phyloP scores from a whole-genome alignment of 2,888 invertebrate species.

The Spodoptera exigua region DNA sequence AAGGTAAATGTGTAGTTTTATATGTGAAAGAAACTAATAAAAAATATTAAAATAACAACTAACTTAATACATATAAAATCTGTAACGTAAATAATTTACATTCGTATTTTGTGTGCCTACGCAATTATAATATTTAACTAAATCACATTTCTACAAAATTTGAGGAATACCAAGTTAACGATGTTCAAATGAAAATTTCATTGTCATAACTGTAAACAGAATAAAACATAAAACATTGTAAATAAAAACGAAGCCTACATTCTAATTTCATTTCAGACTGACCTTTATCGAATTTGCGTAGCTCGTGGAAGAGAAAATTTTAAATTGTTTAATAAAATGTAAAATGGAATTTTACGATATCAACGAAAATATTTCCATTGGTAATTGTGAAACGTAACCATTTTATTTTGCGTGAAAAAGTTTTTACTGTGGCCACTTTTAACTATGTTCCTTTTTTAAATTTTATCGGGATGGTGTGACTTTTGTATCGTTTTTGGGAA shows the following conservation, averaged over 20 bases:
- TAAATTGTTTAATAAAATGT: slow-evolving; percentile 49
- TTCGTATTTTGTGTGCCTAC: no score
- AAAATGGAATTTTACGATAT: slow-evolving; percentile 47
- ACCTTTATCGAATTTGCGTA: slow-evolving; percentile 50
- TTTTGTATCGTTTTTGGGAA: no score
- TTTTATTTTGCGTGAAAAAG: slow-evolving; percentile 13
- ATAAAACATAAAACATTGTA: slow-evolving; percentile 18
- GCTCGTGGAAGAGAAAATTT: slow-evolving; percentile 28
- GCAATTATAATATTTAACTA: no score
- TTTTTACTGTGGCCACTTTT: slow-evolving; percentile 7
- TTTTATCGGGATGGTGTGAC: slow-evolving; percentile 1
- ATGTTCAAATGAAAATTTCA: slow-evolving; percentile 8
- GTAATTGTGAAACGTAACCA: slow-evolving; percentile 22
- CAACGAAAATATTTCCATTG: slow-evolving; percentile 38
- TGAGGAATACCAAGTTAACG: not conserved
- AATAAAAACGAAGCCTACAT: slow-evolving; percentile 31
- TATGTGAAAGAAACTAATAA: no score
- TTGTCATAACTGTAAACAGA: slow-evolving; percentile 8
- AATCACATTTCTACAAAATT: not conserved
- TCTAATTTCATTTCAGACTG: slow-evolving; percentile 42
- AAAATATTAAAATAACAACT: no score
- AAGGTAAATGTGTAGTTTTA: no score
- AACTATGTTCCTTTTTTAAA: slow-evolving; percentile 7
- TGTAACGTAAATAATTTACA: no score
- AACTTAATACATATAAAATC: no score